phyloP scores from a whole-genome alignment of 2,888 invertebrate species.

The Aphodius sticticus region DNA sequence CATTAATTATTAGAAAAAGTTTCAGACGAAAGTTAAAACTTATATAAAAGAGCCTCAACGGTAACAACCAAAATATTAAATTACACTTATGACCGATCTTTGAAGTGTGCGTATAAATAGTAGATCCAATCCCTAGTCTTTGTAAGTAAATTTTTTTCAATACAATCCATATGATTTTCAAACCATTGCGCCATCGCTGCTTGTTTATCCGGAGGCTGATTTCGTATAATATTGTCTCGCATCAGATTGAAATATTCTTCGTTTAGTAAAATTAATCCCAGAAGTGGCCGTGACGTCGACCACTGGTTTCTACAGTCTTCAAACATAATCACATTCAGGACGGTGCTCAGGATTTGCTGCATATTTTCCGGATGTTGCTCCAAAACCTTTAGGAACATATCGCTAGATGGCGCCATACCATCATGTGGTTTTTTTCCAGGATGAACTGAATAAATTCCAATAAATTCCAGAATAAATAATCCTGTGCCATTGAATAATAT shows the following conservation, averaged over 20 bases:
- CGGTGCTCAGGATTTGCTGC: slow-evolving; percentile 92
- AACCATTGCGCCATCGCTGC: slow-evolving; percentile 93
- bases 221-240: slow-evolving; percentile 85
- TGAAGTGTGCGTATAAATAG: too few relatives aligned
- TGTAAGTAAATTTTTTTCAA: slow-evolving; percentile 93
- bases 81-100: too few relatives aligned
- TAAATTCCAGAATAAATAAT: too few relatives aligned
- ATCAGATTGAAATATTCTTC: slow-evolving; percentile 83
- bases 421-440: slow-evolving; percentile 71
- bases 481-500: too few relatives aligned
- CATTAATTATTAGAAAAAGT: too few relatives aligned
- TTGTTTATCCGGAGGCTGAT: slow-evolving; percentile 91
- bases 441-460: slow-evolving; percentile 66
- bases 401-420: slow-evolving; percentile 63
- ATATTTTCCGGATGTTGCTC: slow-evolving; percentile 95
- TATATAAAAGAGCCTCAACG: too few relatives aligned
- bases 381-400: slow-evolving; percentile 85
- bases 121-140: slow-evolving; percentile 98
- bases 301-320: slow-evolving; percentile 99
- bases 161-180: slow-evolving; percentile 93
- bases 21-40: too few relatives aligned
- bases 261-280: slow-evolving; percentile 95
- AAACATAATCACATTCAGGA: slow-evolving; percentile 96
- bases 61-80: too few relatives aligned
- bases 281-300: slow-evolving; percentile 97